A percentile compares a stretch with the other conserved stretches of the same genome.
Conservation (phyloP, 2,888 invertebrate species). For the Loripinus fragilis region DNA sequence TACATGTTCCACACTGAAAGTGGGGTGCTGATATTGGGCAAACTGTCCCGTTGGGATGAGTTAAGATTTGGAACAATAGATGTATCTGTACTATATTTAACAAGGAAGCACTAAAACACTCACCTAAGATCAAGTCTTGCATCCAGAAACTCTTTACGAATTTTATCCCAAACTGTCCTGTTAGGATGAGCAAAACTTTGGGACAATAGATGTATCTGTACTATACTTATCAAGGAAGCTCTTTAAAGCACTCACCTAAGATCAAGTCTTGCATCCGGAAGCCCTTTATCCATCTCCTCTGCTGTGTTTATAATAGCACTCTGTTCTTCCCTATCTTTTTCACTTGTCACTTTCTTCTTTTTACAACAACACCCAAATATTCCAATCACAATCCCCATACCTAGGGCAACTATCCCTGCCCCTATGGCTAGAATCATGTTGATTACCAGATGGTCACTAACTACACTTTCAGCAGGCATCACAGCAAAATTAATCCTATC, state of each 20-base stretch:
- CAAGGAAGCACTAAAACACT: too few relatives aligned
- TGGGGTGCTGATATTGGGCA: too few relatives aligned
- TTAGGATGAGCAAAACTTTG: too few relatives aligned
- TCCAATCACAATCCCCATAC: constrained; percentile 73
- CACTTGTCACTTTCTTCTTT: constrained; percentile 21
- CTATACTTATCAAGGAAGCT: too few relatives aligned
- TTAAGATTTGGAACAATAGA: too few relatives aligned
- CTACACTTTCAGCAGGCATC: not conserved
- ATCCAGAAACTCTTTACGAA: not conserved
- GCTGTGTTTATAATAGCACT: constrained; percentile 11
- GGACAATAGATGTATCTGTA: too few relatives aligned
- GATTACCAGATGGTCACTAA: constrained; percentile 30
- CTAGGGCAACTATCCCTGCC: constrained; percentile 68
- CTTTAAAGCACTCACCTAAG: constrained; percentile 2
- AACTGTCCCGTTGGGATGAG: too few relatives aligned
- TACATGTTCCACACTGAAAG: too few relatives aligned
- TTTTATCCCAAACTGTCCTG: too few relatives aligned
- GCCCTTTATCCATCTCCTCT: not conserved
- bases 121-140: constrained; percentile 1
- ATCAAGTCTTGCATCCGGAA: constrained; percentile 5
- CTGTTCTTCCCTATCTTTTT: constrained; percentile 1
- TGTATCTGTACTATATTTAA: too few relatives aligned
- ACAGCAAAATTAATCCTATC: constrained; percentile 11
- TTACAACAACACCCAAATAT: constrained; percentile 78
- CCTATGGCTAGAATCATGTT: constrained; percentile 66